Evolutionary conservation across 1,140 invertebrate species (phyloP).

Genomic region (Neodiprion pinetum): DNA sequence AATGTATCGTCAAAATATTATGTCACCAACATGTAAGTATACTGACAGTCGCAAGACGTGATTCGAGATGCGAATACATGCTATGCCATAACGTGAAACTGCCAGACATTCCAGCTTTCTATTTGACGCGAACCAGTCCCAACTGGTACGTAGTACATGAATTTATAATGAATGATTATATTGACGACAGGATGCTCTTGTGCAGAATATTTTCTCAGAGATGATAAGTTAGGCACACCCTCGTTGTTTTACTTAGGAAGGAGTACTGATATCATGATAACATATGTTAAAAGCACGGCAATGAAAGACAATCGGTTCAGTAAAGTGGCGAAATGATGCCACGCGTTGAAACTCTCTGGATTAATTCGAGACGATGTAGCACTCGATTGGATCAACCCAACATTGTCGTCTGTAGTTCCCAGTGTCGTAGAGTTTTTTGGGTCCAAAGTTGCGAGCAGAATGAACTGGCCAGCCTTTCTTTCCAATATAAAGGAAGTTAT

Average conservation of each 20-base stretch:
- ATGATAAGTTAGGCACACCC: no score
- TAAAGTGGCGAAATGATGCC: conserved; percentile 39
- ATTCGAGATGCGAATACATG: no score
- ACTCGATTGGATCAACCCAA: conserved; percentile 32
- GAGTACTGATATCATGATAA: conserved; percentile 36
- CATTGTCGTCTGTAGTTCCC: conserved; percentile 43
- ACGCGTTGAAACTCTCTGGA: conserved; percentile 22
- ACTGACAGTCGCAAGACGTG: no score
- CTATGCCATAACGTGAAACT: no score
- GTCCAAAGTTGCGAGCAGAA: conserved; percentile 47
- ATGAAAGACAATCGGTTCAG: conserved; percentile 43
- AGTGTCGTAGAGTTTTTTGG: conserved; percentile 44
- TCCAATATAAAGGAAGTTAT: conserved; percentile 33
- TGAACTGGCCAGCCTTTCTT: conserved; percentile 43
- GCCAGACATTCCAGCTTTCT: no score
- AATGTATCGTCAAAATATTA: no score
- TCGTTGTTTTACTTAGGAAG: conserved; percentile 29
- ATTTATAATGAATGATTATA: no score
- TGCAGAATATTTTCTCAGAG: no score
- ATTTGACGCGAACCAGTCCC: no score
- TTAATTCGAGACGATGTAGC: neutral
- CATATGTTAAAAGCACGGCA: conserved; percentile 32
- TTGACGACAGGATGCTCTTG: no score
- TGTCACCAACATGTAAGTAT: no score
- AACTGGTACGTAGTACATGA: no score